These are phyloP conservation scores for Chloroceryle amazona DNA, from an alignment of 2,797 vertebrate species.

Conservation along the genomic window DNA sequence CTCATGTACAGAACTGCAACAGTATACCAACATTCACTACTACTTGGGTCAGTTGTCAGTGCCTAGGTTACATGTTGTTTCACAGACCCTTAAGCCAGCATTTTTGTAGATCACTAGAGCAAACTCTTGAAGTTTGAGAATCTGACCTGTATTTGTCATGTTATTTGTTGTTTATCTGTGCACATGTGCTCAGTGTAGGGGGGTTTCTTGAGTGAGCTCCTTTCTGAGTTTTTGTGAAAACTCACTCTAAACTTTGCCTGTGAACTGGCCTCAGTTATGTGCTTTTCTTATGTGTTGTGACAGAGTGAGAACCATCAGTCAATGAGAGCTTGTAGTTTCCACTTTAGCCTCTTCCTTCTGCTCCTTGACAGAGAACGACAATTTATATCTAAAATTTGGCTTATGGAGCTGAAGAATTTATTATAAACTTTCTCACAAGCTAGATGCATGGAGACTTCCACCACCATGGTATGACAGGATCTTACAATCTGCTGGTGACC, in stretches of 20 bases:
- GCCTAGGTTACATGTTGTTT: background rate
- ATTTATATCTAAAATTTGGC: background rate
- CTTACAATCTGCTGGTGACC: background rate
- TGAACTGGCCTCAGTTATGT: too few relatives aligned
- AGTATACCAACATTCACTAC: background rate
- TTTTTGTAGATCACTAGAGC: background rate
- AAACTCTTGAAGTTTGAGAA: background rate
- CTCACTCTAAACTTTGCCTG: too few relatives aligned
- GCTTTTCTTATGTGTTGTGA: too few relatives aligned
- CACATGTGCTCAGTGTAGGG: background rate
- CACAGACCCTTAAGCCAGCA: background rate
- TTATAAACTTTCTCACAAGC: background rate
- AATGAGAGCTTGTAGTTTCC: background rate
- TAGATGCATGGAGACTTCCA: background rate
- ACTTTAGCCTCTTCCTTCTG: background rate
- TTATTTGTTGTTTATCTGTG: background rate
- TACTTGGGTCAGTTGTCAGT: background rate
- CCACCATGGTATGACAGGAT: background rate
- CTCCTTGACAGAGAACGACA: background rate
- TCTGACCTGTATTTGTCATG: accelerated
- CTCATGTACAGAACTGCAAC: background rate
- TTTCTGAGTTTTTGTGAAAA: background rate
- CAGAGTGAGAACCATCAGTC: accelerated
- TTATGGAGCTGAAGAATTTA: background rate
- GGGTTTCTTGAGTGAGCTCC: background rate